Evolutionary conservation across 2,888 invertebrate species (phyloP).

Genomic region (Polydesmus complanatus): DNA sequence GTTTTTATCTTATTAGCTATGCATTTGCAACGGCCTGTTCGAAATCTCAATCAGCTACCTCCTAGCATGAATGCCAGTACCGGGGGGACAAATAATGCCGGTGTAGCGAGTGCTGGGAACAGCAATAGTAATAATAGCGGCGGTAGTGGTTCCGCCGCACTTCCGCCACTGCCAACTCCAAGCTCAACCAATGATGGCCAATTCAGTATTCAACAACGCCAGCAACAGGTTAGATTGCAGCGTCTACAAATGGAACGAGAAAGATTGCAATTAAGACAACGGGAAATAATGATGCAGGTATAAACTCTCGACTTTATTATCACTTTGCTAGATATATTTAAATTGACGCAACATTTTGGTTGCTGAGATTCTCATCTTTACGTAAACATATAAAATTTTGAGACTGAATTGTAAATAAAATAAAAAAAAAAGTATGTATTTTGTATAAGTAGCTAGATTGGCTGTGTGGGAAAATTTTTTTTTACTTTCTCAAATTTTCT

Average conservation of each 20-base stretch:
- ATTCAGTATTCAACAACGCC: slow-evolving; percentile 22
- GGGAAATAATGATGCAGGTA: slow-evolving; percentile 77
- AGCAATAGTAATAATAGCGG: too few relatives aligned
- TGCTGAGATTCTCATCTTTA: too few relatives aligned
- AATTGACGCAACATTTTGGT: too few relatives aligned
- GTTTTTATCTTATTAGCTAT: slow-evolving; percentile 31
- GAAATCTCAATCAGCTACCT: not conserved
- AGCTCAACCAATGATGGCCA: slow-evolving; percentile 17
- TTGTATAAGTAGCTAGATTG: too few relatives aligned
- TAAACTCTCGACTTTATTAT: too few relatives aligned
- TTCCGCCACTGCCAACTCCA: not conserved
- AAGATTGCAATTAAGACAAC: slow-evolving; percentile 71
- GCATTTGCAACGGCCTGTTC: slow-evolving; percentile 41
- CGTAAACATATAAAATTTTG: too few relatives aligned
- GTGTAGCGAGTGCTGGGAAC: slow-evolving; percentile 15
- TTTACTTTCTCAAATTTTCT: too few relatives aligned
- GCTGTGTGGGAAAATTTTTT: too few relatives aligned
- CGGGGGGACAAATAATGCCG: not conserved
- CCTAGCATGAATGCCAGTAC: not conserved
- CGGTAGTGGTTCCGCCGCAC: not conserved
- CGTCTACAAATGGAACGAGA: slow-evolving; percentile 78
- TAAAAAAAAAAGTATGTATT: too few relatives aligned
- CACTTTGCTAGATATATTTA: too few relatives aligned
- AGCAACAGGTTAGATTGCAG: slow-evolving; percentile 47
- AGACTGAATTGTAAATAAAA: too few relatives aligned